These are phyloP conservation scores for Pelosia muscerda DNA, from an alignment of 2,888 invertebrate species.

Conservation along the genomic window DNA sequence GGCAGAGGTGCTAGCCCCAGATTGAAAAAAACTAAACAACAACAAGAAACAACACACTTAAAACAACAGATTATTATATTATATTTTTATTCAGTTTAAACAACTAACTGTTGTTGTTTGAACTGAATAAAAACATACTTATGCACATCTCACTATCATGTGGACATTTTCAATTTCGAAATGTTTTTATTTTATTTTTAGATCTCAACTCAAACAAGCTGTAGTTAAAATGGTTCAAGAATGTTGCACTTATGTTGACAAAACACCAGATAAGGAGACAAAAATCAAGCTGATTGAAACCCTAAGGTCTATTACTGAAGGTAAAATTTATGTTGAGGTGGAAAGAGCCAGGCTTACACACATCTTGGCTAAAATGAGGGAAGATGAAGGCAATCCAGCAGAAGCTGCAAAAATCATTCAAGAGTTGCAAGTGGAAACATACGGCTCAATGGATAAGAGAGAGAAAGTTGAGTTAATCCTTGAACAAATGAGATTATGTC, in stretches of 20 bases:
- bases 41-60: too few relatives aligned
- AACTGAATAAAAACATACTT: neutral
- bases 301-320: conserved; percentile 97
- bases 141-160: neutral
- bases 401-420: conserved; percentile 98
- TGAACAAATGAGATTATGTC: conserved; percentile 99
- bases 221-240: conserved; percentile 99
- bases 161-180: neutral
- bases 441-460: conserved; percentile 99
- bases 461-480: conserved; percentile 99
- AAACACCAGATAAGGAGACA: conserved; percentile 95
- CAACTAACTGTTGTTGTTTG: too few relatives aligned
- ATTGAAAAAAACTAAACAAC: too few relatives aligned
- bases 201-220: conserved; percentile 98
- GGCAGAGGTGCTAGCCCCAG: too few relatives aligned
- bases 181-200: conserved; percentile 45
- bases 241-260: conserved; percentile 96
- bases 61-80: too few relatives aligned
- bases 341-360: conserved; percentile 98
- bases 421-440: conserved; percentile 98
- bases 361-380: conserved; percentile 93
- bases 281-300: conserved; percentile 98
- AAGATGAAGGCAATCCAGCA: conserved; percentile 93
- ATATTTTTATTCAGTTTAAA: too few relatives aligned
- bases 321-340: conserved; percentile 99